Evolutionary conservation across 2,888 invertebrate genomes (phyloP).

Genomic region (Coenonympha arcania): DNA sequence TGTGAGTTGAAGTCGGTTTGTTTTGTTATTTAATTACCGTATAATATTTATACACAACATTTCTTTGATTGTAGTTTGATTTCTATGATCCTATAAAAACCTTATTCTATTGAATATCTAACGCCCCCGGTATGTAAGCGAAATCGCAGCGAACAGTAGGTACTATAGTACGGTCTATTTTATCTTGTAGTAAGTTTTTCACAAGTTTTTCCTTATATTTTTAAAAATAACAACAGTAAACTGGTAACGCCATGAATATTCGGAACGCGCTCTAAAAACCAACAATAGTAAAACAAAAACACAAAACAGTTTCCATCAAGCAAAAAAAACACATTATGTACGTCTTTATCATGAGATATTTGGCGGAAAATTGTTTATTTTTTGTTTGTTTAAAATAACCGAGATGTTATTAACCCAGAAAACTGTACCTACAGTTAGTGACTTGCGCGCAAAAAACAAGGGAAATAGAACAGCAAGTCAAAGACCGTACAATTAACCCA

Average conservation of each 20-base stretch:
- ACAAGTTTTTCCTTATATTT: no score
- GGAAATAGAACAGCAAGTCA: conserved; percentile 11
- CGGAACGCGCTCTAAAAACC: not conserved
- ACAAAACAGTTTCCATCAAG: not conserved
- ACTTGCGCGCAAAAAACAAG: conserved; percentile 12
- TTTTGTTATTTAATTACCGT: no score
- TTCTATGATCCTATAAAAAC: no score
- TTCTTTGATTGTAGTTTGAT: no score
- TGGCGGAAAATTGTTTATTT: not conserved
- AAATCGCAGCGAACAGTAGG: no score
- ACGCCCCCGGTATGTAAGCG: no score
- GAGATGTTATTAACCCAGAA: conserved; percentile 22
- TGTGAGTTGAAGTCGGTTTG: no score
- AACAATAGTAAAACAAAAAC: not conserved
- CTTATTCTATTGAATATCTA: no score
- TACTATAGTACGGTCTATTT: no score
- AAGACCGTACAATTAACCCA: not conserved
- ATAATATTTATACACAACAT: no score
- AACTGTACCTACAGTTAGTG: conserved; percentile 21
- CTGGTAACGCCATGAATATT: not conserved
- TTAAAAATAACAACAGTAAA: not conserved
- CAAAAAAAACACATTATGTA: conserved; percentile 4
- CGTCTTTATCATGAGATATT: conserved; percentile 3
- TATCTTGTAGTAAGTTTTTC: no score
- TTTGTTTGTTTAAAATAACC: not conserved